Evolutionary conservation across 2,113 vertebrate genomes (phyloP).

Genomic region (Pterocles orientalis): DNA sequence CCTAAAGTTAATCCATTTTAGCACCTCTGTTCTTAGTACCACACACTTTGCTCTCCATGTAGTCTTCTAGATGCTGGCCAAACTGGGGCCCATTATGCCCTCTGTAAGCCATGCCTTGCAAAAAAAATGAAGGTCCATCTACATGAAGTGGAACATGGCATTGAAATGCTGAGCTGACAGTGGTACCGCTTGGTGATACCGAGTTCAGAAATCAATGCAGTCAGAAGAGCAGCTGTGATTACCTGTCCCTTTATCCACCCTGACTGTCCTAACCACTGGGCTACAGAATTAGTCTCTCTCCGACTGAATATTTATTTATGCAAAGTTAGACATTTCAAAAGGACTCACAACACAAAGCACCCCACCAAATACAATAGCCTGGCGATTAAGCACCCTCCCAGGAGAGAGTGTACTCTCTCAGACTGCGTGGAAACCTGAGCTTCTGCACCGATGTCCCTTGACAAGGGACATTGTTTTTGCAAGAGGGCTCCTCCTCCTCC

Average conservation of each 20-base stretch:
- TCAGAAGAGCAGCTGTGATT: constrained; percentile 15
- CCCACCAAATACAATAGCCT: constrained; percentile 3
- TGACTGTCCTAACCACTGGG: neutral
- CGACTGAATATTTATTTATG: constrained; percentile 63
- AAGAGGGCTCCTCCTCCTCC: constrained; percentile 32
- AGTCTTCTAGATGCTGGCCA: neutral
- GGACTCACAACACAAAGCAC: constrained; percentile 17
- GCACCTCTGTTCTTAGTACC: neutral
- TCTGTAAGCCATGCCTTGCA: neutral
- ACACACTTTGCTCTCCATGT: neutral
- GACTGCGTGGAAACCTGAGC: neutral
- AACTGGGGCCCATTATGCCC: neutral
- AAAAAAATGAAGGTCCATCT: neutral
- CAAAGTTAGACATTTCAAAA: constrained; percentile 45
- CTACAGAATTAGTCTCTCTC: neutral
- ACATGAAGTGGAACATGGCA: neutral
- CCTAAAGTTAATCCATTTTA: neutral
- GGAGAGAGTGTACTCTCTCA: neutral
- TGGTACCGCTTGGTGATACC: neutral
- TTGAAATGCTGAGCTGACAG: neutral
- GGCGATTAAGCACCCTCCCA: neutral
- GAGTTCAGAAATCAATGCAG: neutral
- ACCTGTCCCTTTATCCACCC: constrained; percentile 11
- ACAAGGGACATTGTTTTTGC: constrained; percentile 20
- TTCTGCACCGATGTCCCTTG: neutral